Percentiles rank a stretch among this genome's conserved stretches.
Evolutionary conservation across 2,113 vertebrate genomes (phyloP).

Genomic region (Scartelaos histophorus): DNA sequence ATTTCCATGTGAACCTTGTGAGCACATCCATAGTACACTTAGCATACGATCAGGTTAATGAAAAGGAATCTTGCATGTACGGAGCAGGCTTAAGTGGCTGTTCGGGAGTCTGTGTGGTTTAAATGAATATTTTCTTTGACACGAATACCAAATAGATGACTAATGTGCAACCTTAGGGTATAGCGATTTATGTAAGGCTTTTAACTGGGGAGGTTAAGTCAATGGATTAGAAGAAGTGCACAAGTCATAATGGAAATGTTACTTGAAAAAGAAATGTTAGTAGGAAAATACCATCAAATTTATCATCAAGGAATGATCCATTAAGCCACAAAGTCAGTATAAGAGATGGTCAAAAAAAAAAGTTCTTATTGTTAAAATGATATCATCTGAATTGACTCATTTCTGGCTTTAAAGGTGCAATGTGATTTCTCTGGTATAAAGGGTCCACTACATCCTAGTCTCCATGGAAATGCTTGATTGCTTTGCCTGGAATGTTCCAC

Average conservation of each 20-base stretch:
- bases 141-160: neutral
- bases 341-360: neutral
- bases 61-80: neutral
- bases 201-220: neutral
- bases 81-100: neutral
- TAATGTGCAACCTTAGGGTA: neutral
- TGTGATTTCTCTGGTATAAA: too few relatives aligned
- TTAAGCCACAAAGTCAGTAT: neutral
- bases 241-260: neutral
- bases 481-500: too few relatives aligned
- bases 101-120: neutral
- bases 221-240: neutral
- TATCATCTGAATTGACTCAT: too few relatives aligned
- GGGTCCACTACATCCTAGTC: too few relatives aligned
- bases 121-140: neutral
- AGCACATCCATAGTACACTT: neutral
- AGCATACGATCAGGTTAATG: neutral
- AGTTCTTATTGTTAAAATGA: neutral
- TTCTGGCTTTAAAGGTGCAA: neutral
- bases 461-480: too few relatives aligned
- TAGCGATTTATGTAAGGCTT: neutral
- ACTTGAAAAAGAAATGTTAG: neutral
- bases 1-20: neutral
- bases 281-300: neutral
- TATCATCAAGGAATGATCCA: neutral